Percentiles rank a stretch among this genome's conserved stretches.
These are phyloP conservation scores for Coluber constrictor DNA, from an alignment of 2,797 vertebrate species.

Conservation along the genomic window DNA sequence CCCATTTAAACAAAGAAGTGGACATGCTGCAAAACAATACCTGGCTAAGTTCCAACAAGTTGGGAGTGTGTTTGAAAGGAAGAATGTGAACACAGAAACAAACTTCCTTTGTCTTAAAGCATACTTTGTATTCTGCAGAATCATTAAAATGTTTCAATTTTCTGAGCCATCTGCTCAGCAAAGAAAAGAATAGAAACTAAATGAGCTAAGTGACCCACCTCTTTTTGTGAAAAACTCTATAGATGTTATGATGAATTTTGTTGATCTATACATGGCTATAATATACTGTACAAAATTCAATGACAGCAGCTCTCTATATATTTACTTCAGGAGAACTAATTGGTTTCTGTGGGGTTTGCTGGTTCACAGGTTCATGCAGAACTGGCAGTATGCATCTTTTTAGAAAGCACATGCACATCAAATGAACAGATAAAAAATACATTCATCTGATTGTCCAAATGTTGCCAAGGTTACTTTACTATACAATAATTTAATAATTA, in stretches of 20 bases:
- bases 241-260: neutral
- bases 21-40: neutral
- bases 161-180: neutral
- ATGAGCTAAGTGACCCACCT: neutral
- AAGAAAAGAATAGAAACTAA: neutral
- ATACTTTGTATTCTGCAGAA: neutral
- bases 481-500: neutral
- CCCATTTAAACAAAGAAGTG: constrained; percentile 12
- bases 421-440: neutral
- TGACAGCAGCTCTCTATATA: neutral
- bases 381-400: neutral
- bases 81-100: neutral
- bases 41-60: constrained; percentile 7
- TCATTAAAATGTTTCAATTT: neutral
- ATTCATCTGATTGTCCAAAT: neutral
- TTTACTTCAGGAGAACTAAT: neutral
- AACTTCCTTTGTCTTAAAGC: neutral
- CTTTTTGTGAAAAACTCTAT: neutral
- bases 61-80: neutral
- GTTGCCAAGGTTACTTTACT: neutral
- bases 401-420: neutral
- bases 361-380: neutral
- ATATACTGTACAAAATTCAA: neutral
- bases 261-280: neutral
- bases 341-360: neutral